Conservation (phyloP, 2,113 vertebrate species). For the Oncorhynchus nerka region DNA sequence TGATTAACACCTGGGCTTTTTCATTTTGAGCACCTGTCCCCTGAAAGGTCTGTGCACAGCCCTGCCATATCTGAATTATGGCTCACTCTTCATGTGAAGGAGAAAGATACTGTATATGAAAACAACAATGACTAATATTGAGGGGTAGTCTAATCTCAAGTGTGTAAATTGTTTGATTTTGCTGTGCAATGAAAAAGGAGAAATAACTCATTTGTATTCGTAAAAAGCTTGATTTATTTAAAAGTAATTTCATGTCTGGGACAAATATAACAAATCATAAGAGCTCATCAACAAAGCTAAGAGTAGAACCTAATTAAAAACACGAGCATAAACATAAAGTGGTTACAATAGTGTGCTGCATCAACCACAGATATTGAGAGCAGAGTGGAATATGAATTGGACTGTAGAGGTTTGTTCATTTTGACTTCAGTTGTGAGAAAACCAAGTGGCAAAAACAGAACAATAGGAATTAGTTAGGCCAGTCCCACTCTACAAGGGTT, state of each 20-base stretch:
- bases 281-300: conserved; percentile 16
- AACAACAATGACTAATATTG: background rate
- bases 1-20: too few relatives aligned
- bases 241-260: conserved; percentile 51
- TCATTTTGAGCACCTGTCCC: too few relatives aligned
- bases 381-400: conserved; percentile 20
- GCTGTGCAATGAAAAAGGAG: conserved; percentile 12
- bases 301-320: conserved; percentile 19
- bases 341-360: conserved; percentile 43
- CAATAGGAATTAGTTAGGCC: conserved; percentile 54
- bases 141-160: background rate
- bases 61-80: background rate
- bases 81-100: background rate
- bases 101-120: background rate
- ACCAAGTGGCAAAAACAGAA: conserved; percentile 33
- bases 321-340: conserved; percentile 52
- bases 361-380: conserved; percentile 36
- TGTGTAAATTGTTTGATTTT: background rate
- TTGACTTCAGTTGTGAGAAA: conserved; percentile 28
- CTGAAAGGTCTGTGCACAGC: background rate
- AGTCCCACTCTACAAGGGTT: conserved; percentile 63
- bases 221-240: conserved; percentile 65
- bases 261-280: conserved; percentile 59
- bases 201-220: conserved; percentile 38
- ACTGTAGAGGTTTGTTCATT: conserved; percentile 40